These are phyloP conservation scores for Colinus virginianus DNA, from an alignment of 2,113 vertebrate species.

Conservation along the genomic window DNA sequence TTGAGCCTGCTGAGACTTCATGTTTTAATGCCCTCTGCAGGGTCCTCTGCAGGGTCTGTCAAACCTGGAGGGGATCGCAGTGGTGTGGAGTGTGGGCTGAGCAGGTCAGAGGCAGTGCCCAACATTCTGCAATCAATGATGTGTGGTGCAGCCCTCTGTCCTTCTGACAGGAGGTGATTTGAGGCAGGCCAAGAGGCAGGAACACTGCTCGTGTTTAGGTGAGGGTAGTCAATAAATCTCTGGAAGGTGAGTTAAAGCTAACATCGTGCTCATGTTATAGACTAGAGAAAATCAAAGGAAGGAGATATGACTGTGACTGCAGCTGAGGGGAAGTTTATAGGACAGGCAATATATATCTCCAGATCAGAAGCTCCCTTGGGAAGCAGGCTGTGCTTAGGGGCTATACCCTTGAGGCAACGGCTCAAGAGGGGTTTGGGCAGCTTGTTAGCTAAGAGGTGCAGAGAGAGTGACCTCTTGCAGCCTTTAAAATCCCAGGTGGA, in stretches of 20 bases:
- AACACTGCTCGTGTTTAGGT: conserved; percentile 12
- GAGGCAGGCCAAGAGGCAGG: rapidly evolving
- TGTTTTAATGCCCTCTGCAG: rapidly evolving
- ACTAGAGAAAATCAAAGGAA: background rate
- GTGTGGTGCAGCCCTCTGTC: background rate
- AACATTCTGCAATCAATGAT: background rate
- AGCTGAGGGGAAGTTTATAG: background rate
- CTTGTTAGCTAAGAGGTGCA: conserved; percentile 34
- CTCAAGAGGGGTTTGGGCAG: conserved; percentile 34
- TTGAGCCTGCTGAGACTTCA: background rate
- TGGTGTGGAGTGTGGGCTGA: background rate
- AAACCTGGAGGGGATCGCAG: rapidly evolving
- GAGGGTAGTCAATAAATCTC: background rate
- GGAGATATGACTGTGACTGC: background rate
- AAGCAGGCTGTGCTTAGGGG: background rate
- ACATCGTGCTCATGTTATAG: background rate
- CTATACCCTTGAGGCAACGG: background rate
- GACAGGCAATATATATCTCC: background rate
- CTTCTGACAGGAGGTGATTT: conserved; percentile 4
- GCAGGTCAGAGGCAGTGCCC: background rate
- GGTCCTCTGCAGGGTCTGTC: background rate
- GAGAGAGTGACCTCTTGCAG: background rate
- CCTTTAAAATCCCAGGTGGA: conserved; percentile 2
- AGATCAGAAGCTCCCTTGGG: background rate
- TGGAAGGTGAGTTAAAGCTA: conserved; percentile 1